Base-by-base conservation (phyloP, 2,888 invertebrate species). In the Sarcophaga variegata region DNA sequence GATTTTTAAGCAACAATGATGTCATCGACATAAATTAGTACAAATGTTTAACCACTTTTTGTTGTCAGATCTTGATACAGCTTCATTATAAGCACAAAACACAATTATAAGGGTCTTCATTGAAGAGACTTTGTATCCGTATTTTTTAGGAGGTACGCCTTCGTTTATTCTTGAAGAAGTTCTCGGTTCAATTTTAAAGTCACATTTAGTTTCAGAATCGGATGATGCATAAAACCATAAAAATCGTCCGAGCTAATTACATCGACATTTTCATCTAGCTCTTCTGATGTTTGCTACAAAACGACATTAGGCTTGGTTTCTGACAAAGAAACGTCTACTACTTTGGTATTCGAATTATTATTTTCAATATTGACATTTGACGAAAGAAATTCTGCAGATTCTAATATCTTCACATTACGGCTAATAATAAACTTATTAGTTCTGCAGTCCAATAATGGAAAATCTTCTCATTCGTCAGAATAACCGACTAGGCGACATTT, bases 21-120 rank as follows among this genome's bases (percentile, higher is more conserved):
- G 12, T 80, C 81, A 37, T 81, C 81, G 3, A 74, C 71, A 20
- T 74, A 74, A 17, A 82, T 54, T 22, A 82, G 27, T 11, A 76
- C 25, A 47, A 62, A 75, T 6, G 47, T 17, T 6, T 22, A 22
- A 22, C 22, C 22, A 22, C 22, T 22, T 22, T 22, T 22, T 22
- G 22, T 22, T 22, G 22, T 22, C 22, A 22, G 22, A 22, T 22
- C 22, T 22, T 22, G 22, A 22, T 22, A 22, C 22, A 22, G 22
- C 22, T 22, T 22, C 22, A 22, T 22, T 22, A 22, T 22, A 22
- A 22, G 22, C 22, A 22, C 22, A 22, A 22, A 22, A 22, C 22
- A 22, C 22, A 22, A 22, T 22, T 22, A 22, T 22, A 22, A 17
- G 80, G 76, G 20, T 83, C 69, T 54, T 27, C n/a, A 45, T 14